Base-by-base conservation (phyloP, 2,113 vertebrate species). In the Tetraodon nigroviridis region DNA sequence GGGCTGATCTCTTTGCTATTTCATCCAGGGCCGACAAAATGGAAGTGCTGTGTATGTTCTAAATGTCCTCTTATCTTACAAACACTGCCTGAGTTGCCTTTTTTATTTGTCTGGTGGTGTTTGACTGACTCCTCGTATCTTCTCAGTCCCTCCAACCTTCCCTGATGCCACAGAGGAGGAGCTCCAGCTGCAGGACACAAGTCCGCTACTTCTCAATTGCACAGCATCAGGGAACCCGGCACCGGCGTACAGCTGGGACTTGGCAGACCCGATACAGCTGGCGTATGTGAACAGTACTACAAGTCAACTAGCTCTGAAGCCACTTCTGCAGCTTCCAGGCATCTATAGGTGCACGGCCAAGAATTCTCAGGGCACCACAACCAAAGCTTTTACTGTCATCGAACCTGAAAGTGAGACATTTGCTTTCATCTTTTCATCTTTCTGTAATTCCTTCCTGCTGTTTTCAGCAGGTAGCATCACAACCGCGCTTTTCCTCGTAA, bases 61-160 rank as follows among this genome's bases (percentile, higher is more conserved):
- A 6, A 19, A 42, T 18, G 17, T 15, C 7, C 2, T 22, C 15
- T 44, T 58, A 51, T 24, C 46, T 27, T 0, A 3, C 48, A 13
- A 20, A 27, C 51, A 47, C 18, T 24, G 27, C n/a, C 50, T n/a
- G 4, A n/a, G 16, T 71, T 18, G 3, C 22, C 5, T 55, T 44
- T 50, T 24, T 22, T 22, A 29, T 50, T 10, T 17, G 3, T 24
- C 54, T 52, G 40, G 2, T 47, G 50, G 47, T 24, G 19, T 41
- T n/a, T 13, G 24, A 16, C 47, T 41, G 5, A 49, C 53, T 20
- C 55, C 15, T 22, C 57, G 15, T 6, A 6, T 22, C 1, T 56
- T 22, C n/a, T 72, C 64, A 91, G 90, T 89, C 69, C n/a, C 58
- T 3, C 89, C 90, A 6, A 3, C n/a, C 3, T 79, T 84, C 58